Evolutionary conservation across 2,888 invertebrate genomes (phyloP).

Genomic region (Leptopterna dolabrata): DNA sequence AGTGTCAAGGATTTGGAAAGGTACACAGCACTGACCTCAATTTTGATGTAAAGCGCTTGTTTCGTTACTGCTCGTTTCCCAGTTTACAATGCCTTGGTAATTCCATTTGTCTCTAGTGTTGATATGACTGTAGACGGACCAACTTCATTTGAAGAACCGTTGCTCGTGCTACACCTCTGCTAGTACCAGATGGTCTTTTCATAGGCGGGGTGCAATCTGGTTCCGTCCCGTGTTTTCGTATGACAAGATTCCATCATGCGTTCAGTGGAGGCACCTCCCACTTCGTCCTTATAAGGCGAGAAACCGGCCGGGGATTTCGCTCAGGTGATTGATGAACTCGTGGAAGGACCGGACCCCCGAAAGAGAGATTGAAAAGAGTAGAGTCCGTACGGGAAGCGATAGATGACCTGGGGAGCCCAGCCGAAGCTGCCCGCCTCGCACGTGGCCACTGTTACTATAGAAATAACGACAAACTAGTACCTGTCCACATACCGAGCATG

Average conservation of each 20-base stretch:
- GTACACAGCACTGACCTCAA: too few species aligned
- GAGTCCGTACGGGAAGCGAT: neutral
- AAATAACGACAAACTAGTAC: too few species aligned
- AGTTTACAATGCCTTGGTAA: too few species aligned
- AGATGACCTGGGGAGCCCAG: neutral
- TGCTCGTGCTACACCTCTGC: neutral
- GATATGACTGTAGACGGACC: too few species aligned
- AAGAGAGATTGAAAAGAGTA: constrained; percentile 23
- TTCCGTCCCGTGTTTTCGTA: constrained; percentile 26
- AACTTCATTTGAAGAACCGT: neutral
- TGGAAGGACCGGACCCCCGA: constrained; percentile 16
- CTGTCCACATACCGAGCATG: too few species aligned
- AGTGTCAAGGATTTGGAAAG: too few species aligned
- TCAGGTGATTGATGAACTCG: constrained; percentile 41
- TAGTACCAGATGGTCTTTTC: constrained; percentile 24
- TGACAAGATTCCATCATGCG: constrained; percentile 48
- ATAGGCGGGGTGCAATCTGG: constrained; percentile 30
- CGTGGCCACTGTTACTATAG: neutral
- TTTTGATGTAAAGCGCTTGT: too few species aligned
- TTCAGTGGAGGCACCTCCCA: constrained; percentile 21
- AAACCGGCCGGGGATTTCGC: constrained; percentile 37
- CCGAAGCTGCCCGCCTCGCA: neutral
- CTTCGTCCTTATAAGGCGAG: constrained; percentile 43
- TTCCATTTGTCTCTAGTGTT: too few species aligned
- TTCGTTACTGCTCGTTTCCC: too few species aligned